Evolutionary conservation across 2,113 vertebrate genomes (phyloP), one percentile per base, ranked within the genome.

Genomic region (Guaruba guarouba): DNA sequence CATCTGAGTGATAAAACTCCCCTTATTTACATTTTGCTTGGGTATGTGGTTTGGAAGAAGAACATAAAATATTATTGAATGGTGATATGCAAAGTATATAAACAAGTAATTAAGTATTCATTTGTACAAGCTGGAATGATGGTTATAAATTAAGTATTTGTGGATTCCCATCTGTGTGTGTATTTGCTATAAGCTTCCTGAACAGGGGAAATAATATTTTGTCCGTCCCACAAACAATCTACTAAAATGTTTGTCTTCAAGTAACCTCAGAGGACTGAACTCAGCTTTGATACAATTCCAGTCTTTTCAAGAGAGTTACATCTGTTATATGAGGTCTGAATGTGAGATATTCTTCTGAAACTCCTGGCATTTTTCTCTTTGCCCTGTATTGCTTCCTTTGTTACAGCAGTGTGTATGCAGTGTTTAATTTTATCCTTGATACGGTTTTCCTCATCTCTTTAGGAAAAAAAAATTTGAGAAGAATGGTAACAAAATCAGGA

Each of bases 61-160:
- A 86, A 12, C 10, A 52, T 31, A 75, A 86, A 94, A 92, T 61
- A 86, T 78, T 82, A 73, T 57, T 86, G 37, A 91, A 62, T 4
- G 2, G 15, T 17, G 12, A 68, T 75, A 86, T 29, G 24, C 31
- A 92, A 90, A 75, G 90, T 46, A 81, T 8, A 92, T 46, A 90
- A 90, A 63, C 69, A 84, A 76, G 43, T 82, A 93, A 90, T 94
- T 94, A 83, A 68, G 64, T 66, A 88, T 91, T 75, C 73, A 84
- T 90, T 92, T 96, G 43, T 88, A 95, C 77, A 86, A 61, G 61
- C 33, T 84, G 46, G 35, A 64, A 73, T 49, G 39, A 16, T 86
- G 68, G 66, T 68, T 86, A 87, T 57, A 88, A 90, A 95, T 93
- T 46, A 83, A 90, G 43, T 46, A 79, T 75, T 78, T 93, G 73